Conservation (phyloP, 1,140 invertebrate species). For the Meloidogyne floridensis region DNA sequence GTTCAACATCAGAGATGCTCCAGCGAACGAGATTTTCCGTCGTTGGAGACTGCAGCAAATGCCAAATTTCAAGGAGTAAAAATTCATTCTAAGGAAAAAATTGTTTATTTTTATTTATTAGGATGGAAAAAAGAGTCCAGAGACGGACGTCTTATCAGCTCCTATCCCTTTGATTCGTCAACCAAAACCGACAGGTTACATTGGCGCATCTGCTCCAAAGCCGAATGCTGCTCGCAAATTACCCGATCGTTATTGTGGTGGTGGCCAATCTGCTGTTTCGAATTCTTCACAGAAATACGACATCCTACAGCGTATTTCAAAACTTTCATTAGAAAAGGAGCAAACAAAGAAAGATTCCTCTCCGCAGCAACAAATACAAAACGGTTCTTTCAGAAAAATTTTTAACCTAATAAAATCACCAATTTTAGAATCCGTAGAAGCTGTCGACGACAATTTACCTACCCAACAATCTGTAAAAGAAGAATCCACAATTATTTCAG, state of each 20-base stretch:
- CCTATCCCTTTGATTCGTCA: constrained; percentile 16
- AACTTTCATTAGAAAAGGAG: constrained; percentile 41
- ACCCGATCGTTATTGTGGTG: constrained; percentile 50
- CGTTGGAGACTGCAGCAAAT: constrained; percentile 48
- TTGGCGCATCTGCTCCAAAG: constrained; percentile 48
- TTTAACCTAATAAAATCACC: background rate
- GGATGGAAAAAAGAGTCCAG: constrained; percentile 14
- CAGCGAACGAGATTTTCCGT: constrained; percentile 57
- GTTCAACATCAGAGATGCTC: constrained; percentile 27
- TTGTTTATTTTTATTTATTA: background rate
- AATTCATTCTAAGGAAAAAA: constrained; percentile 20
- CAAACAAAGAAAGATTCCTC: constrained; percentile 6
- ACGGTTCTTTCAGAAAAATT: background rate
- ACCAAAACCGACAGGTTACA: constrained; percentile 42
- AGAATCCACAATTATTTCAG: background rate
- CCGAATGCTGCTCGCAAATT: constrained; percentile 40
- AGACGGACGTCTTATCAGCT: constrained; percentile 4
- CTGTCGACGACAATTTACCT: background rate
- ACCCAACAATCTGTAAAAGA: background rate
- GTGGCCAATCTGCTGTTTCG: background rate
- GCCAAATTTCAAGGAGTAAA: constrained; percentile 24
- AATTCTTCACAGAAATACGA: constrained; percentile 41
- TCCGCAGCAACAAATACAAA: background rate
- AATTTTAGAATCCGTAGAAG: background rate
- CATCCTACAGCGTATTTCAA: constrained; percentile 40